phyloP scores from a whole-genome alignment of 37 sponge, comb jelly and placozoan species.

The Halisarca cf. caerulea region DNA sequence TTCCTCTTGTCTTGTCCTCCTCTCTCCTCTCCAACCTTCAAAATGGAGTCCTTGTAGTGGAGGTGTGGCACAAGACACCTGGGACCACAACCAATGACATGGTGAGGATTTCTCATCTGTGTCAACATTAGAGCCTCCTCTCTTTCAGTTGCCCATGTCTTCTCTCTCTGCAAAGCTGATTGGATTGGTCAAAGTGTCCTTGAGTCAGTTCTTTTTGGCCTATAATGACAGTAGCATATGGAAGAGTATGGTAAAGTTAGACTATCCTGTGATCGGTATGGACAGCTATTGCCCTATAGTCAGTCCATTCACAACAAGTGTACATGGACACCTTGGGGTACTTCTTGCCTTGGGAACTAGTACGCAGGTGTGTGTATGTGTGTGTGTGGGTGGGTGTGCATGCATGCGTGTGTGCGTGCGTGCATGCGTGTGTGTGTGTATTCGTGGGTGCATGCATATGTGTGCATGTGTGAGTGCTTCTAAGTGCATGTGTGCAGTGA shows the following conservation, averaged over 20 bases:
- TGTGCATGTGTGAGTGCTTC: no score
- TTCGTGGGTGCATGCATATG: no score
- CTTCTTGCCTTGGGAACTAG: conserved; percentile 68
- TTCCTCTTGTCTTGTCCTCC: conserved; percentile 53
- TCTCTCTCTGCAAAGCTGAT: conserved; percentile 51
- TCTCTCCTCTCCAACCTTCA: conserved; percentile 53
- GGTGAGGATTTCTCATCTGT: background rate
- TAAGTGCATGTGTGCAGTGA: no score
- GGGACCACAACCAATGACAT: conserved; percentile 46
- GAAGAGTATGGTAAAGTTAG: conserved; percentile 23
- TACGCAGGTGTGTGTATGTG: conserved; percentile 46
- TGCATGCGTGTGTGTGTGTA: no score
- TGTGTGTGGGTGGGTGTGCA: no score
- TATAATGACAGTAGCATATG: conserved; percentile 32
- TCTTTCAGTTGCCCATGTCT: background rate
- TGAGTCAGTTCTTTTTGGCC: conserved; percentile 79
- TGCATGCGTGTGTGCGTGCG: no score
- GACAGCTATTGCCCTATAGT: conserved; percentile 82
- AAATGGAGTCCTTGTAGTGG: conserved; percentile 70
- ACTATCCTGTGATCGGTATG: conserved; percentile 69
- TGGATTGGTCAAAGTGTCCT: conserved; percentile 85
- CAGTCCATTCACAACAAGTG: conserved; percentile 65
- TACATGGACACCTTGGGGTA: conserved; percentile 57
- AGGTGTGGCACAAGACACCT: conserved; percentile 86
- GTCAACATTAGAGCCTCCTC: no score